Percentiles rank a stretch among this genome's conserved stretches.
Evolutionary conservation across 1,140 invertebrate species (phyloP).

Genomic region (Tetraneura akinire): DNA sequence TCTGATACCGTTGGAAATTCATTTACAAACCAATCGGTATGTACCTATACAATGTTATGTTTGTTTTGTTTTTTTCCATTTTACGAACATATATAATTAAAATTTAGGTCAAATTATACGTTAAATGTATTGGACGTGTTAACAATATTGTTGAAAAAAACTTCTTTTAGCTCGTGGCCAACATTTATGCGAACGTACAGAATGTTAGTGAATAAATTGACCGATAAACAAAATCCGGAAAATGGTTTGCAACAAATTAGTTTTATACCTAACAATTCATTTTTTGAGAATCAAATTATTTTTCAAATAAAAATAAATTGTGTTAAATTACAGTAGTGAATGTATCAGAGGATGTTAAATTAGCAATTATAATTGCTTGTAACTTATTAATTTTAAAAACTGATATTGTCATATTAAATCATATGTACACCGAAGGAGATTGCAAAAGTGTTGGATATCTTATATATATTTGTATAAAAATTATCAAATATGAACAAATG

Average conservation of each 20-base stretch:
- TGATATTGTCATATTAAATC: constrained; percentile 1
- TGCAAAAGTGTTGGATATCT: constrained; percentile 41
- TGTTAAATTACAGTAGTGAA: background rate
- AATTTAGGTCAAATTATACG: background rate
- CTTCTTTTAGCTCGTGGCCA: background rate
- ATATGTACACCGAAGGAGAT: background rate
- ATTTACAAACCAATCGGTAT: constrained; percentile 34
- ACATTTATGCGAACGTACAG: constrained; percentile 20
- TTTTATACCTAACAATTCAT: background rate
- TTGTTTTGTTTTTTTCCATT: background rate
- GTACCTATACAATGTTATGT: background rate
- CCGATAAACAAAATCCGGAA: background rate
- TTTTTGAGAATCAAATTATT: background rate
- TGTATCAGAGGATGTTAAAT: constrained; percentile 14
- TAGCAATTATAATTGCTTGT: background rate
- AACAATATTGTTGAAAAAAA: constrained; percentile 17
- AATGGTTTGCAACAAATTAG: background rate
- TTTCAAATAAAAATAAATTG: background rate
- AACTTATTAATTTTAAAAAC: constrained; percentile 2
- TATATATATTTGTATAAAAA: constrained; percentile 17
- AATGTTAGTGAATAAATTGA: constrained; percentile 15
- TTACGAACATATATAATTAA: background rate
- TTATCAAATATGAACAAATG: constrained; percentile 41
- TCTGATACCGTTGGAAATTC: constrained; percentile 42
- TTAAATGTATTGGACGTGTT: constrained; percentile 7